Base-by-base conservation (phyloP, 2,113 vertebrate genomes). In the Chaetops frenatus region DNA sequence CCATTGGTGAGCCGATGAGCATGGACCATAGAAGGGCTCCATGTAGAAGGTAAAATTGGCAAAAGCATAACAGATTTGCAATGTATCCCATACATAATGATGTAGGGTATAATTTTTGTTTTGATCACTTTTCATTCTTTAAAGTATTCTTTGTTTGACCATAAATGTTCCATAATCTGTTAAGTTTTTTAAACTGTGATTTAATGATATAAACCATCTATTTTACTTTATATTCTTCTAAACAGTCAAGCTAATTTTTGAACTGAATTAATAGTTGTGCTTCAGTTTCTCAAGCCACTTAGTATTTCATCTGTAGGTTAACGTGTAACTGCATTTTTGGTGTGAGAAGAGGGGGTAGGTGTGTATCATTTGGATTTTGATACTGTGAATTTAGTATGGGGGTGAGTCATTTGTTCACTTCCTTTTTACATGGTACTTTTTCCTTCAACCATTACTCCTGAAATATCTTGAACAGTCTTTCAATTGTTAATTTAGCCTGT, bases 11-110 rank as follows among this genome's bases (percentile, higher is more conserved):
- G 97, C 98, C 98, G 99, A 98, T 99, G 99, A 99, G 99, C 98
- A 98, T 99, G 99, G 98, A 99, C 99, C 98, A 80, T 99, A 99
- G 98, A 99, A 99, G 99, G 99, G 99, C 99, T 99, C 99, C 99
- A 98, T 98, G 98, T 98, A 98, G 99, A 99, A 99, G 99, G 99
- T 99, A 99, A 99, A 98, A 98, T 97, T 98, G 98, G 98, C 98
- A 97, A 98, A 95, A 97, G 94, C 97, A 94, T 98, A 97, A 98
- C 96, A 98, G 97, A 98, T 98, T 94, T 98, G 97, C 97, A 98
- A 98, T 98, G 98, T 98, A 97, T 98, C 97, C 98, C 98, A 97
- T 98, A 98, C 97, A 92, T 98, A 93, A 98, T 97, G 97, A 87
- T 98, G 67, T 91, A 98, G 98, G 98, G 97, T 98, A 90, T 98